Conservation (phyloP, 1,140 invertebrate genomes). For the Episyrphus balteatus region DNA sequence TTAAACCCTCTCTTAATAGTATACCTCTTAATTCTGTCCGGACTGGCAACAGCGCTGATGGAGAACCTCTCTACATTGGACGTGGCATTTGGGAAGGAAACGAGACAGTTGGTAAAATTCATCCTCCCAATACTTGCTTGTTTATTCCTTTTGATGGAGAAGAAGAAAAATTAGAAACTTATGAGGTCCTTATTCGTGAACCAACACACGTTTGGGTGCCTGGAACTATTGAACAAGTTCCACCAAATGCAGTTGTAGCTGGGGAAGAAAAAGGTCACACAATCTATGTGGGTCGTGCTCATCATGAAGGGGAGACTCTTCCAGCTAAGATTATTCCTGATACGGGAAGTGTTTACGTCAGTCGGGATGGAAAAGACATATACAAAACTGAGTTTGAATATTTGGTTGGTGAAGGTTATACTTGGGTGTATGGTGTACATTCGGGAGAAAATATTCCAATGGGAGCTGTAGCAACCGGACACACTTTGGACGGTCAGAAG, state of each 20-base stretch:
- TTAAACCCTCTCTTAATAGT: slow-evolving; percentile 38
- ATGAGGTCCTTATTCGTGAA: slow-evolving; percentile 19
- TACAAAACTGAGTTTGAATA: slow-evolving; percentile 37
- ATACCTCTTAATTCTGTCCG: slow-evolving; percentile 47
- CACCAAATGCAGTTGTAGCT: slow-evolving; percentile 35
- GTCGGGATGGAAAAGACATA: slow-evolving; percentile 39
- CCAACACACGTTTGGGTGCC: too few species aligned
- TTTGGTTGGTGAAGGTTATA: slow-evolving; percentile 35
- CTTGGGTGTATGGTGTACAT: slow-evolving; percentile 36
- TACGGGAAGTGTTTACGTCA: slow-evolving; percentile 37
- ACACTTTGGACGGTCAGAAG: slow-evolving; percentile 46
- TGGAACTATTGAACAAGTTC: not conserved
- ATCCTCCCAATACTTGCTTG: slow-evolving; percentile 54
- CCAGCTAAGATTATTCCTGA: slow-evolving; percentile 35
- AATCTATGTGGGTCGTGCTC: slow-evolving; percentile 50
- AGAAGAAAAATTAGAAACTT: slow-evolving; percentile 41
- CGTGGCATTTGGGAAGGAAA: slow-evolving; percentile 48
- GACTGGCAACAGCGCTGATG: slow-evolving; percentile 46
- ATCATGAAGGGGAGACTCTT: slow-evolving; percentile 42
- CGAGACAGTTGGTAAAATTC: slow-evolving; percentile 61
- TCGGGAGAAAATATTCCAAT: slow-evolving; percentile 34
- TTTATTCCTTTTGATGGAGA: slow-evolving; percentile 60
- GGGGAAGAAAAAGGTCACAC: slow-evolving; percentile 47
- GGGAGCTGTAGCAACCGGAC: slow-evolving; percentile 48
- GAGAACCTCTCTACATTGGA: slow-evolving; percentile 54